phyloP scores from a whole-genome alignment of 2,888 invertebrate genomes.

The Meteorus colon region DNA sequence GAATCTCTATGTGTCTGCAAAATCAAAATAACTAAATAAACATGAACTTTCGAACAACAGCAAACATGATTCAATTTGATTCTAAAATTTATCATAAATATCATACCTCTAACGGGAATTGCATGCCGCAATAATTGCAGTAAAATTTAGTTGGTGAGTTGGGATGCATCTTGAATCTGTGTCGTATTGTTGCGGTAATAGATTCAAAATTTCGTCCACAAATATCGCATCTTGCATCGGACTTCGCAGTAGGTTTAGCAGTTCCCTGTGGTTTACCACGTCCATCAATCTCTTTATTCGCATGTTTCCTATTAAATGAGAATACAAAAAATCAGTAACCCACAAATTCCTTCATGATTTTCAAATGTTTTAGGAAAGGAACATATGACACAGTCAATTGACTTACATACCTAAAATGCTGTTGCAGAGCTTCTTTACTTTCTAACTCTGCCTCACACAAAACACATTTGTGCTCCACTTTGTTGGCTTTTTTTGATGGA shows the following conservation, averaged over 20 bases:
- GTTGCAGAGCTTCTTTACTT: constrained; percentile 77
- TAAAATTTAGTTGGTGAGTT: constrained; percentile 79
- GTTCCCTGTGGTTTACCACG: constrained; percentile 63
- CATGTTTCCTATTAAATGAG: constrained; percentile 76
- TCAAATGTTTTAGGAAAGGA: constrained; percentile 17
- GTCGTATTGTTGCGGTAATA: constrained; percentile 79
- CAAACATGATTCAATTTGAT: neutral
- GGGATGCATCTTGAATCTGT: constrained; percentile 80
- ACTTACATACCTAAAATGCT: constrained; percentile 77
- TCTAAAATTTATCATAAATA: neutral
- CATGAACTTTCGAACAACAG: neutral
- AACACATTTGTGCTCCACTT: constrained; percentile 73
- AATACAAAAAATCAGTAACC: constrained; percentile 40
- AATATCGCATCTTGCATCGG: constrained; percentile 76
- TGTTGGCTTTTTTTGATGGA: constrained; percentile 25
- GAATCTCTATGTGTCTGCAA: constrained; percentile 77
- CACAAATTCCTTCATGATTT: neutral
- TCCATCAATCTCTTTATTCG: constrained; percentile 77
- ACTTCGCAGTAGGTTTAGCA: constrained; percentile 59
- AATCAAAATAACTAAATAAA: neutral
- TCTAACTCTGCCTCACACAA: constrained; percentile 77
- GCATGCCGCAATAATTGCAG: constrained; percentile 81
- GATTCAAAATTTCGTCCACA: constrained; percentile 77
- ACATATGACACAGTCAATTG: constrained; percentile 24
- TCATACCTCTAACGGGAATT: constrained; percentile 79